Conservation (phyloP, 2,113 vertebrate genomes). For the Boulengeromyrus knoepffleri region DNA sequence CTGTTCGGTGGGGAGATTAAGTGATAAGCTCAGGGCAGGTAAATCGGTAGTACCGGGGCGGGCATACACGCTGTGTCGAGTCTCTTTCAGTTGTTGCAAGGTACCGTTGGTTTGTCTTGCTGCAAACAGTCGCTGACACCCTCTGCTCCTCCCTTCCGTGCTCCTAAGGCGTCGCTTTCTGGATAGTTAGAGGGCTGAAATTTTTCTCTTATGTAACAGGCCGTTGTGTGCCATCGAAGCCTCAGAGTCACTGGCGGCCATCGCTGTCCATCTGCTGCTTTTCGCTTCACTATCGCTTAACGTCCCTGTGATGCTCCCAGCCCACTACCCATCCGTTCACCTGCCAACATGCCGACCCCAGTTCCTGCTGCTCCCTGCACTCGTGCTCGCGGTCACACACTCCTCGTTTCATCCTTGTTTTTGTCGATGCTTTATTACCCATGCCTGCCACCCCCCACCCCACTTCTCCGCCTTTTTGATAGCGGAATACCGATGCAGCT, state of each 20-base stretch:
- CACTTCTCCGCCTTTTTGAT: neutral
- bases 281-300: neutral
- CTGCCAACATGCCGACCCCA: neutral
- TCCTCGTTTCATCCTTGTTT: neutral
- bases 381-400: neutral
- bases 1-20: neutral
- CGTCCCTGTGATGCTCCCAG: neutral
- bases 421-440: neutral
- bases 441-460: neutral
- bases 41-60: neutral
- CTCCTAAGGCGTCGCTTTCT: neutral
- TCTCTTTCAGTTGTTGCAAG: neutral
- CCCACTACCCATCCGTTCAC: neutral
- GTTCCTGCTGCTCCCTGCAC: neutral
- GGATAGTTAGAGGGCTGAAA: constrained; percentile 7
- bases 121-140: neutral
- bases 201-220: constrained; percentile 23
- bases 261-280: neutral
- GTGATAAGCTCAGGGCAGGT: neutral
- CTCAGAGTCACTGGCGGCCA: neutral
- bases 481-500: neutral
- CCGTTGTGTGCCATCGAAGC: constrained; percentile 22
- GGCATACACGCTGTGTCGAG: too few relatives aligned
- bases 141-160: constrained; percentile 26
- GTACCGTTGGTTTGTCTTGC: neutral